Conservation (phyloP, 2,113 vertebrate genomes). For the Elanus axillaris region DNA sequence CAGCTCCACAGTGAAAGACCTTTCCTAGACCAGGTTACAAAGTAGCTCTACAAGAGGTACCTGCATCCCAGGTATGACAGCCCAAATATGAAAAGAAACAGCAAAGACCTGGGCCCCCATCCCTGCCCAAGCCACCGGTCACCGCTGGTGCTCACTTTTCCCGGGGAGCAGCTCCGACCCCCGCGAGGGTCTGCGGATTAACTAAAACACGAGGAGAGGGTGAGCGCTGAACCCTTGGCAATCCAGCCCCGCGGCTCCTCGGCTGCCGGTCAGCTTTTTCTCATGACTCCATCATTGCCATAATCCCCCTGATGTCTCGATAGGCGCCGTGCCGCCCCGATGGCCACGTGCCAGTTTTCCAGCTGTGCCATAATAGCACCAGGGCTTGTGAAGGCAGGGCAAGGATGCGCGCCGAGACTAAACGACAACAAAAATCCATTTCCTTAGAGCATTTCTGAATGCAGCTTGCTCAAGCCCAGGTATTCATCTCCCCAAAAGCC, state of each 20-base stretch:
- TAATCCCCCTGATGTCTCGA: background rate
- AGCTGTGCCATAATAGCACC: background rate
- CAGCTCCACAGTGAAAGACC: background rate
- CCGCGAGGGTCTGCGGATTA: background rate
- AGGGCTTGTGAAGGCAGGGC: background rate
- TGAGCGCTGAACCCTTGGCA: background rate
- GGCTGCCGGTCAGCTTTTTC: rapidly evolving
- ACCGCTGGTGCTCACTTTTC: background rate
- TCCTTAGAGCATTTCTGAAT: background rate
- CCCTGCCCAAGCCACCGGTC: background rate
- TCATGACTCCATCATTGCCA: rapidly evolving
- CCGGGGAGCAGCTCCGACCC: rapidly evolving
- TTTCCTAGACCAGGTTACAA: background rate
- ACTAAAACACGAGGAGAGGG: background rate
- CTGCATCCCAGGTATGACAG: rapidly evolving
- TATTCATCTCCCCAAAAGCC: background rate
- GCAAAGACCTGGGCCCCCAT: background rate
- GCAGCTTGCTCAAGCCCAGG: background rate
- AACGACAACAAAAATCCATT: background rate
- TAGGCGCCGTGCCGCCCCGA: rapidly evolving
- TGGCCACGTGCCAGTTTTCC: rapidly evolving
- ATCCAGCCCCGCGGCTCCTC: rapidly evolving
- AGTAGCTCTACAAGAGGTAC: background rate
- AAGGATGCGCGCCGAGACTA: background rate
- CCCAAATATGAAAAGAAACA: background rate